These are phyloP conservation scores for Hypotaenidia okinawae DNA, from an alignment of 2,797 vertebrate species.

Conservation along the genomic window DNA sequence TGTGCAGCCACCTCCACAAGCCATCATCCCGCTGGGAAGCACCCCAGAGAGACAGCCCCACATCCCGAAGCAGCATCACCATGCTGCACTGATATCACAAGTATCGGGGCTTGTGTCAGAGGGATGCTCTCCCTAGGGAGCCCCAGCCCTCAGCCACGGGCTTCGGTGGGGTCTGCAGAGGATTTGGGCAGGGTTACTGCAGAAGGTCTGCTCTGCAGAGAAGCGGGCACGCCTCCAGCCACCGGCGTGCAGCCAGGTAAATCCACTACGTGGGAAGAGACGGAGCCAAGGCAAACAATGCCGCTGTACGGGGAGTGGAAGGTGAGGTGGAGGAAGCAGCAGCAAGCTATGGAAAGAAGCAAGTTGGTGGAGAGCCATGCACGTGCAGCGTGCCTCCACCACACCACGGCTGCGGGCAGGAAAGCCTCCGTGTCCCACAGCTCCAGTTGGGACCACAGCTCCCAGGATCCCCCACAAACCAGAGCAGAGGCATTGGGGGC, in stretches of 20 bases:
- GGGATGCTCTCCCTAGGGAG: neutral
- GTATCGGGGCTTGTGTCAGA: accelerated
- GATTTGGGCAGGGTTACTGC: neutral
- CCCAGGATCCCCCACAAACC: accelerated
- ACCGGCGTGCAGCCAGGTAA: neutral
- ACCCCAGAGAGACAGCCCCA: neutral
- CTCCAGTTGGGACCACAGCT: neutral
- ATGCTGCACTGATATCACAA: accelerated
- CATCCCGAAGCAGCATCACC: neutral
- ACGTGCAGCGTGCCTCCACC: accelerated
- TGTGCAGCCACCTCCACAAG: neutral
- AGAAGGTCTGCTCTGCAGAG: neutral
- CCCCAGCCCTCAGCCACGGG: neutral
- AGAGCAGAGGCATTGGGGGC: neutral
- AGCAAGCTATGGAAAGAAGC: neutral
- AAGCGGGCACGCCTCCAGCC: neutral
- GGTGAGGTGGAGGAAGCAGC: neutral
- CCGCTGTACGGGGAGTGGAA: neutral
- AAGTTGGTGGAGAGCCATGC: neutral
- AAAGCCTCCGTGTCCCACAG: neutral
- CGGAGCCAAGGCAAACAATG: neutral
- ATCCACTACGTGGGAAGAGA: neutral
- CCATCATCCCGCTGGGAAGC: neutral
- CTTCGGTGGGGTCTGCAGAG: neutral
- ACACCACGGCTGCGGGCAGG: neutral